Conservation (phyloP, 2,113 vertebrate species). For the Tenebrosternarchus preto region DNA sequence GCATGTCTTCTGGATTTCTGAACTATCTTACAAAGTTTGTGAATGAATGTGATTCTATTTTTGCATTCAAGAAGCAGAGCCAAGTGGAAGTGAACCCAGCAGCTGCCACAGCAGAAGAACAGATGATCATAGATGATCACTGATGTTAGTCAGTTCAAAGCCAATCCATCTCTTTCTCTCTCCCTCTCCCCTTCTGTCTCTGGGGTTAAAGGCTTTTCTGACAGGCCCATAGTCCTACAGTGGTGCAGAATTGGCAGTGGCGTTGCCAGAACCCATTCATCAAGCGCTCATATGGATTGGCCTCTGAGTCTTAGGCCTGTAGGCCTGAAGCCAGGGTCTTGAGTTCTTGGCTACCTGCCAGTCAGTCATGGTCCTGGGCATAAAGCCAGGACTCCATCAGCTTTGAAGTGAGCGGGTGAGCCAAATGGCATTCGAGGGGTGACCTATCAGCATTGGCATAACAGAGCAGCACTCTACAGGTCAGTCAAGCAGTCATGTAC, state of each 20-base stretch:
- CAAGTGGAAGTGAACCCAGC: neutral
- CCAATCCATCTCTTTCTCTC: neutral
- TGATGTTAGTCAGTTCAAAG: constrained; percentile 1
- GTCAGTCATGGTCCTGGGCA: constrained; percentile 89
- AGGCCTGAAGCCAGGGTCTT: constrained; percentile 85
- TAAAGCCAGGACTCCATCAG: constrained; percentile 86
- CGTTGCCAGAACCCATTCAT: constrained; percentile 86
- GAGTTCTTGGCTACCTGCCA: constrained; percentile 86
- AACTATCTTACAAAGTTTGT: constrained; percentile 7
- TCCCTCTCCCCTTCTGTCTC: constrained; percentile 6
- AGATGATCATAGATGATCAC: neutral
- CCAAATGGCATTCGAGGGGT: constrained; percentile 88
- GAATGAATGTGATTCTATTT: neutral
- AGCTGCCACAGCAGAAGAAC: constrained; percentile 13
- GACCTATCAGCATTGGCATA: constrained; percentile 84
- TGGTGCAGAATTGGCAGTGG: constrained; percentile 62
- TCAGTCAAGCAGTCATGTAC: constrained; percentile 57
- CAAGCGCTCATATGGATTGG: constrained; percentile 79
- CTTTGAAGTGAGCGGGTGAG: constrained; percentile 91
- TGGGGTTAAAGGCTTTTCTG: constrained; percentile 34
- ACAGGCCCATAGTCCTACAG: constrained; percentile 62
- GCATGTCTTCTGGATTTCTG: neutral
- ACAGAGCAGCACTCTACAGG: constrained; percentile 75
- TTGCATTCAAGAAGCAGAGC: neutral
- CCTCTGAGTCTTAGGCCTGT: constrained; percentile 81